Evolutionary conservation across 2,797 vertebrate species (phyloP), one percentile per base, ranked within the genome.

Genomic region (Coregonus suidteri): DNA sequence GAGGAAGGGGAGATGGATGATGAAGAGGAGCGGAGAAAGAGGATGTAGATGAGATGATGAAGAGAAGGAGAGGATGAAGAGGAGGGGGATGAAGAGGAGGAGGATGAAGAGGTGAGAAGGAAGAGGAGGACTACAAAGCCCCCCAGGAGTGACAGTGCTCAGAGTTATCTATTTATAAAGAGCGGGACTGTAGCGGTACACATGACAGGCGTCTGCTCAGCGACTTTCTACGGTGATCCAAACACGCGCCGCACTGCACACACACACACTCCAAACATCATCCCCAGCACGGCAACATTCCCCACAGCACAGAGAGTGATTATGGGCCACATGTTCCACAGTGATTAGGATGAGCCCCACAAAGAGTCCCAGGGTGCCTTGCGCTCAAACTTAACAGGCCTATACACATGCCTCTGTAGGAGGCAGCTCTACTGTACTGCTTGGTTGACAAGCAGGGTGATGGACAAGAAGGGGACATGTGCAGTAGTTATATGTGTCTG

Each of bases 131-230:
- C 82, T 83, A 80, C 75, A 85, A 90, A 87, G 70, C 74, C 11
- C 87, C 47, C 73, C 70, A 83, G 91, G 89, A 90, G 83, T 82
- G 79, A 78, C 71, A 87, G 80, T 54, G 47, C 77, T 77, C 35
- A 74, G 74, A 88, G 82, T 86, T 83, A 81, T 91, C 88, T 93
- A 92, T 93, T 92, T 92, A 90, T 92, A 92, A 89, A 90, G 87
- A 54, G 83, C 66, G 84, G 86, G 86, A 89, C 87, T 80, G 83
- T 81, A 88, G 84, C 82, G 68, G 69, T 65, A 76, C 84, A 84
- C 83, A 80, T 91, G 92, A 93, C 88, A 91, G 88, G 76, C 82
- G 86, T 86, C 84, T 73, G 75, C 78, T 85, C 76, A 88, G 83
- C 78, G 66, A 77, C 81, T 74, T 82, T 77, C 69, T 53, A 13